Percentiles rank a stretch among this genome's conserved stretches.
phyloP scores from a whole-genome alignment of 1,140 invertebrate species.

The Chymomyza costata region DNA sequence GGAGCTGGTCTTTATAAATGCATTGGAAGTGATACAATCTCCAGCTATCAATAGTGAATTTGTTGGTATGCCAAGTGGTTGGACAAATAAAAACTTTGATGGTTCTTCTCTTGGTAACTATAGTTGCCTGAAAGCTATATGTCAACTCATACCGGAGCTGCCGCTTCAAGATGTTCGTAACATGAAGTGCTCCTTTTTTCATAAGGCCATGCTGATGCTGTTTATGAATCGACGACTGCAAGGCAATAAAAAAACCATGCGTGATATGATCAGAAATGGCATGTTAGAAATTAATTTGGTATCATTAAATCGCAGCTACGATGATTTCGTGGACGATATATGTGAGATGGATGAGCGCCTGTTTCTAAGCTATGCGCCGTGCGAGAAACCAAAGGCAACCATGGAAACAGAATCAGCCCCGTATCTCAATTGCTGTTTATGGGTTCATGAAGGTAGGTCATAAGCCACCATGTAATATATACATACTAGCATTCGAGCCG shows the following conservation, averaged over 20 bases:
- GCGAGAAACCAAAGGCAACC: neutral
- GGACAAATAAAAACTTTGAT: slow-evolving; percentile 81
- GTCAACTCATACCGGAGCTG: slow-evolving; percentile 86
- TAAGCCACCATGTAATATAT: no score
- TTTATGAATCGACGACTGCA: slow-evolving; percentile 49
- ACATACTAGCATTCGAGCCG: no score
- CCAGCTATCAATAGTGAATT: slow-evolving; percentile 91
- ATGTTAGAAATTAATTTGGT: slow-evolving; percentile 88
- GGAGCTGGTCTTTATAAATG: slow-evolving; percentile 93
- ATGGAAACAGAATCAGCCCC: neutral
- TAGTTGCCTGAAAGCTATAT: slow-evolving; percentile 89
- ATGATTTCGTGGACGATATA: slow-evolving; percentile 90
- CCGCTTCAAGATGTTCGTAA: slow-evolving; percentile 87
- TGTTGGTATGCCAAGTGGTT: slow-evolving; percentile 84
- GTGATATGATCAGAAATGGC: slow-evolving; percentile 82
- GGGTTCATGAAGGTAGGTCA: neutral
- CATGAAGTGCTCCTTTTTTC: slow-evolving; percentile 93
- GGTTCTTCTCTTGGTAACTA: slow-evolving; percentile 80
- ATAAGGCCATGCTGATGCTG: slow-evolving; percentile 81
- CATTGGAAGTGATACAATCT: slow-evolving; percentile 82
- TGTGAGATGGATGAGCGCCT: slow-evolving; percentile 98
- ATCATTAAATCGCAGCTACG: slow-evolving; percentile 90
- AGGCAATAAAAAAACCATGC: slow-evolving; percentile 78
- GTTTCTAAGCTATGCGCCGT: slow-evolving; percentile 80
- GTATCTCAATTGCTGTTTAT: neutral